Conservation (phyloP, 2,797 vertebrate species). For the Syndactyla subalaris region DNA sequence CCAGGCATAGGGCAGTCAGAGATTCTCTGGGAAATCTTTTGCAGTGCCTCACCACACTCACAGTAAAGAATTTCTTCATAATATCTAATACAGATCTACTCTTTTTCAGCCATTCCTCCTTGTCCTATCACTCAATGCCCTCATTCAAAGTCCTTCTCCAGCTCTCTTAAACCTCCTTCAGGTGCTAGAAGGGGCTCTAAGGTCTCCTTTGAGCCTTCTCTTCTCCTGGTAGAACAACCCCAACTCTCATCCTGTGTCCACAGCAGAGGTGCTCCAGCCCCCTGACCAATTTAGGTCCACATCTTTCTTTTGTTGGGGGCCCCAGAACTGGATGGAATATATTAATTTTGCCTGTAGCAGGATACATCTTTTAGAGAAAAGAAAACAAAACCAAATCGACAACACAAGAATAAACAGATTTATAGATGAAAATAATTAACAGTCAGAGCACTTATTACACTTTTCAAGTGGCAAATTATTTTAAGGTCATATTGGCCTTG, state of each 20-base stretch:
- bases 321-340: not conserved
- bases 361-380: not conserved
- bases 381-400: accelerated
- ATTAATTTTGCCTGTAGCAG: not conserved
- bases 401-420: not conserved
- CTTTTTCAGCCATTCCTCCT: accelerated
- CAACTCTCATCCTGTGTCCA: not conserved
- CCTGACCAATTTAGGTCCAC: accelerated
- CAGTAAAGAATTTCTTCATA: not conserved
- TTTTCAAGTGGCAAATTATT: not conserved
- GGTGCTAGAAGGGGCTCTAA: not conserved
- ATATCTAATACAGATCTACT: not conserved
- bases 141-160: not conserved
- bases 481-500: not conserved
- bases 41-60: accelerated
- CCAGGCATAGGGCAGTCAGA: not conserved
- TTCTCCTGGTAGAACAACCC: not conserved
- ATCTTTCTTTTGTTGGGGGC: not conserved
- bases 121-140: not conserved
- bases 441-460: not conserved
- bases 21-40: accelerated
- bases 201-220: not conserved
- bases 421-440: not conserved
- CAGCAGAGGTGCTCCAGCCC: not conserved
- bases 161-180: not conserved